These are phyloP conservation scores for Ctenochaetus hawaiiensis DNA, from an alignment of 2,797 vertebrate genomes.

Conservation along the genomic window DNA sequence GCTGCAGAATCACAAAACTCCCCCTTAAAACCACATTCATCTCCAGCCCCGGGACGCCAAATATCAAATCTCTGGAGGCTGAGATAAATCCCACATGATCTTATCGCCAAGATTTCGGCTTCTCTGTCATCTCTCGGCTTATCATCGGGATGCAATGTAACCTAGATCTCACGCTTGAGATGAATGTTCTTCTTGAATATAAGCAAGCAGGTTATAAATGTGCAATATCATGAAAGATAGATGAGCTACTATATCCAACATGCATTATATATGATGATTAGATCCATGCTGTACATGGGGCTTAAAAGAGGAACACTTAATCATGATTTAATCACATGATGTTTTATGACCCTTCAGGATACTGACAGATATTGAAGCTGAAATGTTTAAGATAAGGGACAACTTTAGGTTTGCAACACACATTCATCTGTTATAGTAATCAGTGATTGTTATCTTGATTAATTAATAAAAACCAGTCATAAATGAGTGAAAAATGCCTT, in stretches of 20 bases:
- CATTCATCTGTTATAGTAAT: neutral
- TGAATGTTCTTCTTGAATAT: conserved; percentile 21
- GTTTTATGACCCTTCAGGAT: conserved; percentile 2
- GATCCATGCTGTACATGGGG: neutral
- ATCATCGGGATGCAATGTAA: conserved; percentile 42
- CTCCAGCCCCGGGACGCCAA: conserved; percentile 46
- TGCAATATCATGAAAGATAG: conserved; percentile 44
- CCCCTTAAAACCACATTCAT: conserved; percentile 34
- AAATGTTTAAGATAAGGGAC: neutral
- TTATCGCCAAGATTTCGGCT: conserved; percentile 42
- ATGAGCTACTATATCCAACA: conserved; percentile 32
- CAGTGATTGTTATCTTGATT: neutral
- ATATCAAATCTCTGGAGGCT: conserved; percentile 41
- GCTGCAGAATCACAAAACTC: conserved; percentile 39
- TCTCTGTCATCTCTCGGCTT: conserved; percentile 54
- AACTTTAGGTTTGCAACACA: neutral
- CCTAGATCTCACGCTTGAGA: conserved; percentile 35
- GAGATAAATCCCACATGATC: conserved; percentile 55
- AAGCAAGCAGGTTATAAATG: conserved; percentile 40
- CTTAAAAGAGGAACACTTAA: neutral
- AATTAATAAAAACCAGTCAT: neutral
- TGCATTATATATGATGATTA: conserved; percentile 25
- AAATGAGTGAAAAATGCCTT: neutral
- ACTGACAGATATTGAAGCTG: neutral
- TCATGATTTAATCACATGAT: neutral